A percentile compares a stretch with the other conserved stretches of the same genome.
Evolutionary conservation across 2,888 invertebrate species (phyloP).

Genomic region (Xanthia togata): DNA sequence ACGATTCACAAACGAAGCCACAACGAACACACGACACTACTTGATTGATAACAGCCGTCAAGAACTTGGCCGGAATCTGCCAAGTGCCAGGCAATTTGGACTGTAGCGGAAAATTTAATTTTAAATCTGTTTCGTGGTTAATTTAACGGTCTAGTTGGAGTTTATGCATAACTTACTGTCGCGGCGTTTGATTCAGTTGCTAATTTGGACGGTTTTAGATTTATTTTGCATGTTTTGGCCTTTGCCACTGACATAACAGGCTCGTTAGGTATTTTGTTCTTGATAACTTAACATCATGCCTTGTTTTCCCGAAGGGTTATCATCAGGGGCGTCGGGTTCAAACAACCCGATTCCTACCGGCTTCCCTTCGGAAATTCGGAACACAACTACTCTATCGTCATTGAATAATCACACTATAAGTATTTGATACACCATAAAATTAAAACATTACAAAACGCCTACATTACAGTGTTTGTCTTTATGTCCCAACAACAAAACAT

Average conservation of each 20-base stretch:
- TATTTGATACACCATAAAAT: too few relatives aligned
- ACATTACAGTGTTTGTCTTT: too few relatives aligned
- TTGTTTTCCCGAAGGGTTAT: too few relatives aligned
- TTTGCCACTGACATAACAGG: not conserved
- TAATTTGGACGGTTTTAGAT: slow-evolving; percentile 31
- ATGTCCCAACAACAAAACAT: too few relatives aligned
- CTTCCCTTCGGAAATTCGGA: too few relatives aligned
- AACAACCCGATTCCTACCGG: too few relatives aligned
- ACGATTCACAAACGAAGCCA: slow-evolving; percentile 29
- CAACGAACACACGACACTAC: slow-evolving; percentile 22
- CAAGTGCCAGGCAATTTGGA: slow-evolving; percentile 49
- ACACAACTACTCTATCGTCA: too few relatives aligned
- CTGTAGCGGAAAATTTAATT: slow-evolving; percentile 62
- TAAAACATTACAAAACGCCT: too few relatives aligned
- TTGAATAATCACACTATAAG: too few relatives aligned
- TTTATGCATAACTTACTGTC: slow-evolving; percentile 60
- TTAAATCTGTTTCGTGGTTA: slow-evolving; percentile 57
- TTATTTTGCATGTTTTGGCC: slow-evolving; percentile 15
- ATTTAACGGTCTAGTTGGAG: slow-evolving; percentile 58
- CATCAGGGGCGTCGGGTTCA: too few relatives aligned
- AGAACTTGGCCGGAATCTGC: slow-evolving; percentile 50
- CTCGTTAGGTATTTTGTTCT: not conserved
- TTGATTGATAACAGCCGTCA: slow-evolving; percentile 57
- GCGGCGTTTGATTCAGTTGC: slow-evolving; percentile 51
- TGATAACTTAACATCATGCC: too few relatives aligned